Conservation (phyloP, 2,113 vertebrate species). For the Aegypius monachus region DNA sequence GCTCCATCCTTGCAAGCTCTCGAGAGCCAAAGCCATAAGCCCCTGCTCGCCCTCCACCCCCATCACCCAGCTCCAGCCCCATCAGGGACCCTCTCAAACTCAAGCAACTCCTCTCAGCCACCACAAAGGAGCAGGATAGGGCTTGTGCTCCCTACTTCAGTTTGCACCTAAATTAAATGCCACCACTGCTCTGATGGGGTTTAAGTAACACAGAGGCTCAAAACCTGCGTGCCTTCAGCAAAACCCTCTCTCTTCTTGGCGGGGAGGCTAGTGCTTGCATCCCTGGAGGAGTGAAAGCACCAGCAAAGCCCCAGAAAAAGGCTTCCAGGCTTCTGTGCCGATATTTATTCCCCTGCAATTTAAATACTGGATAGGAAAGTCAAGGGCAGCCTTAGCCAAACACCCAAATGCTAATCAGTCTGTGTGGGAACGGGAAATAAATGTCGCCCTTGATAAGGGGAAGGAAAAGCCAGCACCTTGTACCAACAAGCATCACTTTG, state of each 20-base stretch:
- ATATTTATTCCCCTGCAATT: background rate
- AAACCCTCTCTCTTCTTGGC: background rate
- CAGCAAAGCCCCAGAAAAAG: background rate
- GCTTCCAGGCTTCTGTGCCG: background rate
- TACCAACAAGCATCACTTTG: rapidly evolving
- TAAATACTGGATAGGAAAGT: background rate
- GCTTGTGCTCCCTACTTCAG: background rate
- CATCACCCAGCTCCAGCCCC: background rate
- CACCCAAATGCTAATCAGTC: background rate
- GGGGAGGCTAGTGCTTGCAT: background rate
- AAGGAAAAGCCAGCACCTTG: background rate
- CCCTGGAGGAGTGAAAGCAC: background rate
- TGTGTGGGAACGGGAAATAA: background rate
- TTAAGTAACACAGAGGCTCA: background rate
- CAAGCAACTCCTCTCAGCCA: background rate
- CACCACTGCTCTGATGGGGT: background rate
- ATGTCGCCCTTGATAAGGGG: rapidly evolving
- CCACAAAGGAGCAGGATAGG: background rate
- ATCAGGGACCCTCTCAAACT: background rate
- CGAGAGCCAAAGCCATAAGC: rapidly evolving
- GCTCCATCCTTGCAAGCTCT: background rate
- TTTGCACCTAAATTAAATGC: background rate
- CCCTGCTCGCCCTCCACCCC: too few relatives aligned
- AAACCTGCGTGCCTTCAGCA: background rate
- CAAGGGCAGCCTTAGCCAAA: background rate